phyloP scores from a whole-genome alignment of 92 coral and sea anemone genomes.

The Zoanthus gigantus region DNA sequence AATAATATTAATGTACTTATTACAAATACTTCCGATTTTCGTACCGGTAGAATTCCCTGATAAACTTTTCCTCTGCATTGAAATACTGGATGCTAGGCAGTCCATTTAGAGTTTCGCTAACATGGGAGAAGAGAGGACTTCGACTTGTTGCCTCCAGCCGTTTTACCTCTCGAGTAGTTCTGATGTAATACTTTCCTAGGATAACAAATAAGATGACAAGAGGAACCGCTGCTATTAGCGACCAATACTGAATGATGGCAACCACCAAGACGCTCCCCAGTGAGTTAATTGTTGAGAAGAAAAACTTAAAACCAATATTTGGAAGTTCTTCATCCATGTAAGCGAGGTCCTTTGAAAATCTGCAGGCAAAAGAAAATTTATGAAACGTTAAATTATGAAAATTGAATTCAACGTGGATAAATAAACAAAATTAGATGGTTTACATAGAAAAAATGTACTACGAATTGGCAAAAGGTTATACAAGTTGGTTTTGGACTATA shows the following conservation, averaged over 20 bases:
- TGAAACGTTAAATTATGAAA: background rate
- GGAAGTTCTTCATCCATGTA: conserved; percentile 42
- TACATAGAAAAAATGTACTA: no score
- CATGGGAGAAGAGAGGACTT: conserved; percentile 65
- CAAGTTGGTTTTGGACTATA: no score
- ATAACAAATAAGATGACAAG: conserved; percentile 34
- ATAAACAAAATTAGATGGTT: background rate
- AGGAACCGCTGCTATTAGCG: conserved; percentile 24
- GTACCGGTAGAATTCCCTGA: conserved; percentile 36
- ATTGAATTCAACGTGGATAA: background rate
- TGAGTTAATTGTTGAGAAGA: conserved; percentile 31
- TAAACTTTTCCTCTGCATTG: conserved; percentile 50
- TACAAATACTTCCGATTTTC: background rate
- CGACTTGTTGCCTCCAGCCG: conserved; percentile 38
- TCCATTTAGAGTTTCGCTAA: conserved; percentile 62
- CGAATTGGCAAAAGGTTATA: no score
- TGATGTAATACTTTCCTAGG: conserved; percentile 30
- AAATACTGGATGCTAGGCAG: conserved; percentile 63
- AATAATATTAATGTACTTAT: background rate
- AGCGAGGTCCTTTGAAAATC: conserved; percentile 36
- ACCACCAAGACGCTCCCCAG: conserved; percentile 36
- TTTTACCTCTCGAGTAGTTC: conserved; percentile 44
- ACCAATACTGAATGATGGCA: conserved; percentile 40
- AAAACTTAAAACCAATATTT: conserved; percentile 34
- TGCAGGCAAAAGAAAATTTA: background rate